phyloP scores from a whole-genome alignment of 2,888 invertebrate species.

The Salpingus planirostris region DNA sequence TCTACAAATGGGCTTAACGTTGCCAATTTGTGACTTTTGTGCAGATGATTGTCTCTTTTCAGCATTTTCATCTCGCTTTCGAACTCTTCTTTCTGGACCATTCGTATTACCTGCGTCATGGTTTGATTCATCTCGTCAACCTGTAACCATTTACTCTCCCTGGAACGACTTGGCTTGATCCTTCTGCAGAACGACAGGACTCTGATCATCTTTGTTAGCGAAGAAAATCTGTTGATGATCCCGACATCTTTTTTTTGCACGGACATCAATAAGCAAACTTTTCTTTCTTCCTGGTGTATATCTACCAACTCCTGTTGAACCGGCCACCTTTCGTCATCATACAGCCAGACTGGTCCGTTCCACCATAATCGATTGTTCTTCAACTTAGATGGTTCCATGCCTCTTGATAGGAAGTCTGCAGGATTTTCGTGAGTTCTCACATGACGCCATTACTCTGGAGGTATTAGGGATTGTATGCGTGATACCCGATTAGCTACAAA shows the following conservation, averaged over 20 bases:
- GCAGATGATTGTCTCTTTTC: conserved; percentile 1
- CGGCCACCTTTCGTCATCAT: neutral
- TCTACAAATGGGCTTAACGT: conserved; percentile 10
- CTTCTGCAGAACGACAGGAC: neutral
- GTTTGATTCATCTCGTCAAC: conserved; percentile 2
- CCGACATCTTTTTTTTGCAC: neutral
- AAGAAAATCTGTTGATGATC: neutral
- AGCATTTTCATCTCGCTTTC: neutral
- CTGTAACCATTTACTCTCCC: no score
- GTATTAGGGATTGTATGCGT: neutral
- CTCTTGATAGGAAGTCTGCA: neutral
- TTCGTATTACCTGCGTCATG: neutral
- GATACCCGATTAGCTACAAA: neutral
- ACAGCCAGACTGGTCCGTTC: neutral
- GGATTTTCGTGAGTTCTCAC: neutral
- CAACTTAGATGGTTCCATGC: neutral
- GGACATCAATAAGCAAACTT: neutral
- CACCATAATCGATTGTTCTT: neutral
- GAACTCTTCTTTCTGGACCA: conserved; percentile 3
- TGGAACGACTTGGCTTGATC: neutral
- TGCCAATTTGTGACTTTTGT: conserved; percentile 3
- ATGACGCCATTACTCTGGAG: neutral
- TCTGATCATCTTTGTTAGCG: neutral
- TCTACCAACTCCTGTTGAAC: neutral
- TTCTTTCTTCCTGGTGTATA: neutral